Base-by-base conservation (phyloP, 2,797 vertebrate species). In the Percopsis omiscomaycus region DNA sequence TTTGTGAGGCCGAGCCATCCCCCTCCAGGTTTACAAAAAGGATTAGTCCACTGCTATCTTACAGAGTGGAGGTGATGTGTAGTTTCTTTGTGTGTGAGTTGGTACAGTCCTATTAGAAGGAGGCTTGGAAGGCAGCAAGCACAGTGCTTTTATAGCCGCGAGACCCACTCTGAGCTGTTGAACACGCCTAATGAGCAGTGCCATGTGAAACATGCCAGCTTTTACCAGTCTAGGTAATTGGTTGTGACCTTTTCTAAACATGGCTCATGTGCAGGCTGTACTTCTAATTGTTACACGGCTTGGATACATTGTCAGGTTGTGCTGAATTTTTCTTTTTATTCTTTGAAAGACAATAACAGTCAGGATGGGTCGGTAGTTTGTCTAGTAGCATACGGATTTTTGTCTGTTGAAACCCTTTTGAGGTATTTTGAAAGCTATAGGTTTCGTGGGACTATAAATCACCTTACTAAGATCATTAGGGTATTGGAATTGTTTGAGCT, bases 211-310 rank as follows among this genome's bases (percentile, higher is more conserved):
- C 82, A 84, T 80, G 85, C 68, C 87, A 85, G 84, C 75, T 85
- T 89, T 86, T 89, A 88, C 79, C 86, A 87, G 79, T 80, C 71
- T 71, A 75, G 62, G 73, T 89, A 91, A 92, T 90, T 89, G 85
- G 79, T 84, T 78, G 74, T 87, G 88, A 90, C 88, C 86, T 86
- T 89, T 86, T 58, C 77, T 82, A 79, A 89, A 86, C 74, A 66
- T 50, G 74, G 81, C 77, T 85, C 71, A 68, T 80, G 48, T 76
- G 81, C 68, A 49, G 74, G 58, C 66, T 3, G 0, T 27, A 59
- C 51, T 66, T 80, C 66, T 86, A 82, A 89, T 88, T 87, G 75
- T 89, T 80, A 70, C 79, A 80, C 52, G 56, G 64, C 73, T 55
- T 71, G 61, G 69, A 69, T 64, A 63, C 69, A 62, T 82, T 54